These are phyloP conservation scores for Pituophis catenifer DNA, from an alignment of 2,113 vertebrate species.

Conservation along the genomic window DNA sequence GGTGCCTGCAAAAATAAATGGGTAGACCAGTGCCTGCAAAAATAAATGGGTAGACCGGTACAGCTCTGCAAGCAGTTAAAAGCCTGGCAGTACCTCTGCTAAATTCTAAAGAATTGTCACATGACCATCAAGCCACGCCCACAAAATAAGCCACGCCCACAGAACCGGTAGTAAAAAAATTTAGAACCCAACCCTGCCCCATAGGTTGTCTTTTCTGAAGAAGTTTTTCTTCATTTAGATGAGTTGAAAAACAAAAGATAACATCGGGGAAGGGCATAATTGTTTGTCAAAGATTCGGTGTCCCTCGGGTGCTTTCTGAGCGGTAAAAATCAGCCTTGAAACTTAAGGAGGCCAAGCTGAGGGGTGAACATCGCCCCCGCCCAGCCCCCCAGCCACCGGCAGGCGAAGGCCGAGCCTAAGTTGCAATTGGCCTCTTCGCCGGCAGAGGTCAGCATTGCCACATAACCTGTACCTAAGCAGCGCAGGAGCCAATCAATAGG, in stretches of 20 bases:
- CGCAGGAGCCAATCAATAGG: background rate
- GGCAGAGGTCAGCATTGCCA: constrained; percentile 64
- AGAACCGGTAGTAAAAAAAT: no score
- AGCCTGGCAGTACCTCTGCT: no score
- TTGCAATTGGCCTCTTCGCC: constrained; percentile 13
- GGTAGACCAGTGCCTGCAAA: no score
- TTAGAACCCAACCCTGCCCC: no score
- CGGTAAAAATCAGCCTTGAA: background rate
- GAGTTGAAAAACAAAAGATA: background rate
- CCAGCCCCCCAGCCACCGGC: no score
- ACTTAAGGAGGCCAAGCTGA: background rate
- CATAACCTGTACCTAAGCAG: constrained; percentile 1
- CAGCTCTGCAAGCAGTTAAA: no score
- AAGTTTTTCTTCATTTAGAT: background rate
- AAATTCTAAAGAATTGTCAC: no score
- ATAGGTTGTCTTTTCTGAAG: background rate
- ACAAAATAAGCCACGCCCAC: no score
- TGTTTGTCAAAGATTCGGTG: background rate
- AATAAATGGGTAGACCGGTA: no score
- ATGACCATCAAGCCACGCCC: no score
- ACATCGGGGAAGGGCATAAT: background rate
- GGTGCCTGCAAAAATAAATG: no score
- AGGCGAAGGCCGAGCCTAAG: background rate
- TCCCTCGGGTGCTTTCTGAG: background rate
- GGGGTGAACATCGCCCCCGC: background rate